Percentiles rank a stretch among this genome's conserved stretches.
phyloP scores from a whole-genome alignment of 2,888 invertebrate genomes.

The Cerastoderma edule region DNA sequence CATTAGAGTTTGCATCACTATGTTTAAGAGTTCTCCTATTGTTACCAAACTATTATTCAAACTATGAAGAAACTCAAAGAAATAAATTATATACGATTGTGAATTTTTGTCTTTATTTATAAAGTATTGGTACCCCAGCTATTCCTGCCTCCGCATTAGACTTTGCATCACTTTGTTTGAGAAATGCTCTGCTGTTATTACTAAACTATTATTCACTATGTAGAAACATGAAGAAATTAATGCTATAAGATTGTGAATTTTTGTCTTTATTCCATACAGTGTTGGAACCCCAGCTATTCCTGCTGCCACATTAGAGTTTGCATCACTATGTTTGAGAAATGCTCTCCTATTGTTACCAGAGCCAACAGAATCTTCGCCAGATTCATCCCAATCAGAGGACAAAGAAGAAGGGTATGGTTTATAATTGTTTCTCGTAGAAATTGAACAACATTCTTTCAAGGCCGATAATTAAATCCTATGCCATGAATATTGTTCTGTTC shows the following conservation, averaged over 20 bases:
- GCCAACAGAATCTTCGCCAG: constrained; percentile 65
- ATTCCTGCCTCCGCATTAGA: constrained; percentile 94
- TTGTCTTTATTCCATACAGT: constrained; percentile 65
- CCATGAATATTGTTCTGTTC: no score
- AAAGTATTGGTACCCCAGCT: no score
- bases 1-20: constrained; percentile 94
- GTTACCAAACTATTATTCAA: no score
- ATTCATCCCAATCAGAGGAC: constrained; percentile 62
- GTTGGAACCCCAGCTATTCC: constrained; percentile 92
- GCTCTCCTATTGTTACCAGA: constrained; percentile 89
- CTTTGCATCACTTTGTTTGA: constrained; percentile 94
- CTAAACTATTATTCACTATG: no score
- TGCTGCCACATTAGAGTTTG: constrained; percentile 94
- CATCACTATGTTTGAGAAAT: constrained; percentile 93
- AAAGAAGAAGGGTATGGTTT: constrained; percentile 69
- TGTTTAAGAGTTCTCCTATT: constrained; percentile 94
- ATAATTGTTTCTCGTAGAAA: no score
- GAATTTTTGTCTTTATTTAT: background rate
- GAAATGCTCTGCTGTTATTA: constrained; percentile 91
- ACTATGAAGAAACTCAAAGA: no score
- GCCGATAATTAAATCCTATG: no score
- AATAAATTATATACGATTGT: no score
- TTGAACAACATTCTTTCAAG: no score
- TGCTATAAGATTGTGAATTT: background rate
- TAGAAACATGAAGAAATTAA: background rate